phyloP scores from a whole-genome alignment of 1,140 invertebrate genomes.

The Carposina sasakii region DNA sequence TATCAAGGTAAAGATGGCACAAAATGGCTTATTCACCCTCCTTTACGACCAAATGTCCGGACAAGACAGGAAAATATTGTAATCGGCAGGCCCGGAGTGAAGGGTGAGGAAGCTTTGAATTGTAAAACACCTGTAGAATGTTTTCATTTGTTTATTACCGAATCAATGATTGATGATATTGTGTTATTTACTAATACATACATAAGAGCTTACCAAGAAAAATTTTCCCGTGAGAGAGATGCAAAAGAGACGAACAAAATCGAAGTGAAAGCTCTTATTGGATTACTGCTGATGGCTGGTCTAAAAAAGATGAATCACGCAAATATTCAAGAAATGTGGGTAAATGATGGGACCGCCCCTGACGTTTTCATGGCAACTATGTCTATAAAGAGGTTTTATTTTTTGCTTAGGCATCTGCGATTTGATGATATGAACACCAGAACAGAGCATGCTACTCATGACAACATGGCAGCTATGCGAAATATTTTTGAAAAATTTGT shows the following conservation, averaged over 20 bases:
- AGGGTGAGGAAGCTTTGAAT: conserved; percentile 4
- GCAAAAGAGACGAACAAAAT: conserved; percentile 3
- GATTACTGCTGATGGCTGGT: no score
- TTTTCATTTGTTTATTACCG: conserved; percentile 5
- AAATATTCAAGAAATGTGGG: no score
- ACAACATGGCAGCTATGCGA: no score
- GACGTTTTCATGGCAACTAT: no score
- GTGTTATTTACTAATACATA: conserved; percentile 6
- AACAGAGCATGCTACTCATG: no score
- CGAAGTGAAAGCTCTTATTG: conserved; percentile 5
- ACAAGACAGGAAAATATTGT: conserved; percentile 21
- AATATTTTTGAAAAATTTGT: no score
- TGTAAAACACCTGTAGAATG: conserved; percentile 3
- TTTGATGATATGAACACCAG: no score
- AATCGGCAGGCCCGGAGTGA: conserved; percentile 8
- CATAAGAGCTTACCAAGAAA: neutral
- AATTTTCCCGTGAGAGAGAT: conserved; percentile 5
- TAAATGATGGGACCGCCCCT: no score
- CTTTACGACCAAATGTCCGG: conserved; percentile 18
- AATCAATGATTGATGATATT: conserved; percentile 5
- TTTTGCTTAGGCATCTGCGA: no score
- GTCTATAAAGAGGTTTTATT: no score
- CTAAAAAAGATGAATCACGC: no score
- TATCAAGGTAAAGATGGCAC: conserved; percentile 23
- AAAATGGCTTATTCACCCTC: conserved; percentile 18